Evolutionary conservation across 2,888 invertebrate genomes (phyloP), one percentile per base, ranked within the genome.

Genomic region (Eupithecia subfuscata): DNA sequence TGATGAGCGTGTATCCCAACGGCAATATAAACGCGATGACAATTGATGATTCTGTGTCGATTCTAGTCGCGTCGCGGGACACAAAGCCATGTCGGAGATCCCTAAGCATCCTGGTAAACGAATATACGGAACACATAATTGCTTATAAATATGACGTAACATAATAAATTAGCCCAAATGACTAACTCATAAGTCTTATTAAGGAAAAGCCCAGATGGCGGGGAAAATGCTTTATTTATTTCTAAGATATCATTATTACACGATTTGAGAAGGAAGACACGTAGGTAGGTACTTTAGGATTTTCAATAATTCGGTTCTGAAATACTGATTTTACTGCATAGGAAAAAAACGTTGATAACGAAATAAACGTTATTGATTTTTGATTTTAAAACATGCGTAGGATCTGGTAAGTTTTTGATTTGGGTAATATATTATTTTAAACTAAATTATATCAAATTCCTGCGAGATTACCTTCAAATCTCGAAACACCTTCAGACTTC

Each of bases 181-280:
- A 77, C 73, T 78, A 73, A 76, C 78, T 77, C 78, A 83, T 60
- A 85, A 84, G 81, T 82, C 83, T 84, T 86, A 86, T 85, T 86
- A 86, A 87, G 73, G 75, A 77, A 77, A 88, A 60, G 56, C 56
- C 56, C 56, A 60, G 87, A 89, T 87, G 86, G 88, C 84, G 77
- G 70, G 82, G 81, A 81, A 85, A 86, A 86, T 85, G 80, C 81
- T 81, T 14, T 60, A 60, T 60, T 60, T 60, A 60, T 60, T 11
- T 60, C 25, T 25, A 1, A 60, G 25, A 60, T 60, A 25, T 12
- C 22, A 60, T 60, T 60, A 60, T 25, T 60, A 60, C 8, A 60
- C 60, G 25, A 60, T 60, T 60, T 60, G 22, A 22, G 56, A 22
- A 56, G 22, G 56, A 56, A 56, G n/a, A 56, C n/a, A n/a, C n/a